Base-by-base conservation (phyloP, 2,113 vertebrate species). In the Scytalopus superciliaris region DNA sequence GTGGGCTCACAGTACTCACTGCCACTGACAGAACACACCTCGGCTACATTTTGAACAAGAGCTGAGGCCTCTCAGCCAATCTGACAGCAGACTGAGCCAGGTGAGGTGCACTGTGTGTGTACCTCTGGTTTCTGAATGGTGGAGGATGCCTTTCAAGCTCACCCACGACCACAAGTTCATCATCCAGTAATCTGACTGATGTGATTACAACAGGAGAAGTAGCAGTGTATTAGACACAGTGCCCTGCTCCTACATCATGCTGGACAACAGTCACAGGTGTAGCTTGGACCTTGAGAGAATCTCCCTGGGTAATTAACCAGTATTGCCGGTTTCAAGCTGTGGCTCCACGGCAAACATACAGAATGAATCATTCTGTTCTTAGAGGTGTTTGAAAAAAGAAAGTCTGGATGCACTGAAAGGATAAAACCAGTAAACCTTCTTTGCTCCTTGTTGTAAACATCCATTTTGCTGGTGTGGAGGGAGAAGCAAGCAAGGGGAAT, bases 241-340 rank as follows among this genome's bases (percentile, higher is more conserved):
- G 24, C 35, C 44, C 56, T 33, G 52, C 7, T 45, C 79, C 73
- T 63, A 7, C 47, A 14, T 12, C 35, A 6, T 5, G 12, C 47
- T 59, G 59, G 37, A 45, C 18, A n/a, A 44, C 28, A 15, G 40
- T 45, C 15, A 2, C 2, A 5, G 3, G 15, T 3, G 19, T 19
- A 63, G 35, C 27, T 10, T 55, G 59, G 44, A 37, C 3, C 0
- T 0, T 6, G 33, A 50, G 27, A 39, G 33, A 60, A 55, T 47
- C 25, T 44, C 57, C 49, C 40, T 25, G 60, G 44, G 16, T 27
- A 49, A 59, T 63, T 67, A n/a, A 64, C 22, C 27, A 25, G 9
- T 14, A 57, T 3, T 66, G 50, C 42, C 72, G 64, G 24, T 73
- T 91, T 60, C 66, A 59, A 6, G 56, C 8, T 62, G 21, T 64